Evolutionary conservation across 2,113 vertebrate species (phyloP).

Genomic region (Calonectris borealis): DNA sequence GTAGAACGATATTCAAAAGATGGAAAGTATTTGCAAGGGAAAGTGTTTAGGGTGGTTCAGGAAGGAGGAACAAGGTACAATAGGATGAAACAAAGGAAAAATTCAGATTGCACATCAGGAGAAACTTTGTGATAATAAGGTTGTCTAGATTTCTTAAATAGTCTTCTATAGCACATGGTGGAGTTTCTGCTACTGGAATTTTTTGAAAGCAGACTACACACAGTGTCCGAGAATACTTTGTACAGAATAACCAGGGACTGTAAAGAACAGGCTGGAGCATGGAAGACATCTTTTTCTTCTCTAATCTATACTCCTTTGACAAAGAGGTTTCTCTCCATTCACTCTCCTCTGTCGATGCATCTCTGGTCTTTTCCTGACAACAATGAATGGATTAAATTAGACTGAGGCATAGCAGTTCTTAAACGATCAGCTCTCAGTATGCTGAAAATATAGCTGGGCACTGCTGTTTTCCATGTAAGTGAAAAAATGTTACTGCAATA

Average conservation of each 20-base stretch:
- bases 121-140: background rate
- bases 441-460: slow-evolving; percentile 3
- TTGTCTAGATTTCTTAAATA: background rate
- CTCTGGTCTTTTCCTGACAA: background rate
- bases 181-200: background rate
- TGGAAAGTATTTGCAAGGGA: background rate
- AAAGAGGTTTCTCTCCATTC: background rate
- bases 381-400: background rate
- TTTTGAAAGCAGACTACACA: background rate
- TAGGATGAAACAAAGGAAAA: slow-evolving; percentile 9
- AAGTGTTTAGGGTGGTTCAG: background rate
- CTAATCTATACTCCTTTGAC: background rate
- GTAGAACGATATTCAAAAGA: slow-evolving; percentile 2
- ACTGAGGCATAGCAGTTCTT: background rate
- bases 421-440: background rate
- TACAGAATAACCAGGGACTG: background rate
- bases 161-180: background rate
- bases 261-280: background rate
- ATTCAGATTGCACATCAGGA: background rate
- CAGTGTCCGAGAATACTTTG: background rate
- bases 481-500: slow-evolving; percentile 55
- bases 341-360: background rate
- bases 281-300: background rate
- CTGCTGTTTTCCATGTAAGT: slow-evolving; percentile 43
- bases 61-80: background rate